Percentiles rank a stretch among this genome's conserved stretches.
Conservation (phyloP, 2,113 vertebrate genomes). For the Daboia siamensis region DNA sequence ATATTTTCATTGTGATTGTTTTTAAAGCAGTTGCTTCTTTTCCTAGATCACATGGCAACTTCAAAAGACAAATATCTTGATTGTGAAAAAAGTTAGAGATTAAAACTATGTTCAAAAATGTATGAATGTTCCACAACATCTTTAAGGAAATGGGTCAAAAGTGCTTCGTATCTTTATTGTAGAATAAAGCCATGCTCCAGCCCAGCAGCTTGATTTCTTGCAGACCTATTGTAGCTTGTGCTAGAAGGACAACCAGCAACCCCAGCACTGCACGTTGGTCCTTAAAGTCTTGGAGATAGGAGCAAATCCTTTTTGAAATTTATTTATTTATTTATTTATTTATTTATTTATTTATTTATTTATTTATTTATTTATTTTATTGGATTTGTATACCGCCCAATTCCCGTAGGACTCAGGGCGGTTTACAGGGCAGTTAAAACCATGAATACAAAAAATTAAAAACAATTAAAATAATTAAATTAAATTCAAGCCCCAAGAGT, state of each 20-base stretch:
- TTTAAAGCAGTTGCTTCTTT: background rate
- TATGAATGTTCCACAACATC: background rate
- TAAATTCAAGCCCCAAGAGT: no score
- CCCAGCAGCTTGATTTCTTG: background rate
- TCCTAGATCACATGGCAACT: background rate
- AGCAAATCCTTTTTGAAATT: background rate
- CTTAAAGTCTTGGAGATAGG: background rate
- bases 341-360: no score
- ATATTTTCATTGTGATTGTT: background rate
- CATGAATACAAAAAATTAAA: no score
- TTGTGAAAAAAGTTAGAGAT: background rate
- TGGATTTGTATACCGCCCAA: no score
- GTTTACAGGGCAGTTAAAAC: no score
- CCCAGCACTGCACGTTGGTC: background rate
- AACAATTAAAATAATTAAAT: no score
- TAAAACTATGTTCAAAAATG: background rate
- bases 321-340: no score
- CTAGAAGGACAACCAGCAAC: background rate
- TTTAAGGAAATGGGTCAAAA: background rate
- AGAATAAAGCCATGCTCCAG: background rate
- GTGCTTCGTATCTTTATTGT: background rate
- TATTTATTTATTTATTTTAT: no score
- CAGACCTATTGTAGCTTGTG: background rate
- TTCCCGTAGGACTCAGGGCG: no score
- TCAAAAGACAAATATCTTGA: background rate